phyloP scores from a whole-genome alignment of 2,113 vertebrate genomes.

The Nothobranchius kuhntae region DNA sequence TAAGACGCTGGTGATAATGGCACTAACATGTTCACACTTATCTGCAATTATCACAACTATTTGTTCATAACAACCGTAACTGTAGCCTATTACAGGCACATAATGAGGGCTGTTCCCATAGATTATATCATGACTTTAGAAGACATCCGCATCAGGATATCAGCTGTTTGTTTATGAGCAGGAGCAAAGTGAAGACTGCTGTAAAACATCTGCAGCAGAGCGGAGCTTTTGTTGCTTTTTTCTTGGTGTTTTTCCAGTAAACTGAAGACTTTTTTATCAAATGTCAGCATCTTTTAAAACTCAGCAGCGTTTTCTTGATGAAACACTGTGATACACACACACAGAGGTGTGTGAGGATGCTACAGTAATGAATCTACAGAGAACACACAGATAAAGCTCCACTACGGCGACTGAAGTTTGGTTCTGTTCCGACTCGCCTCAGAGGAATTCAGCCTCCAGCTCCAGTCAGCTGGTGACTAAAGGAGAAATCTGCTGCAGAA shows the following conservation, averaged over 20 bases:
- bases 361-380: slow-evolving; percentile 4
- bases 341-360: background rate
- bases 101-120: no score
- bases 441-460: slow-evolving; percentile 47
- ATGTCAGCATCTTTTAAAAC: background rate
- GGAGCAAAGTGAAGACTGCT: no score
- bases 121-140: no score
- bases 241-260: background rate
- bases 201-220: no score
- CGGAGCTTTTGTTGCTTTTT: no score
- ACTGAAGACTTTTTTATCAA: slow-evolving; percentile 5
- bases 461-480: slow-evolving; percentile 26
- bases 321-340: background rate
- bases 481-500: slow-evolving; percentile 33
- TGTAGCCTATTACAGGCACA: no score
- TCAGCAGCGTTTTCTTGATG: slow-evolving; percentile 7
- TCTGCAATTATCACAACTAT: no score
- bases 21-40: no score
- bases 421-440: slow-evolving; percentile 58
- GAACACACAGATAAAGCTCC: slow-evolving; percentile 18
- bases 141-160: no score
- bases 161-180: no score
- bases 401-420: slow-evolving; percentile 21
- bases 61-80: no score
- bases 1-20: no score